Base-by-base conservation (phyloP, 1,140 invertebrate genomes). In the Drosophila simulans region DNA sequence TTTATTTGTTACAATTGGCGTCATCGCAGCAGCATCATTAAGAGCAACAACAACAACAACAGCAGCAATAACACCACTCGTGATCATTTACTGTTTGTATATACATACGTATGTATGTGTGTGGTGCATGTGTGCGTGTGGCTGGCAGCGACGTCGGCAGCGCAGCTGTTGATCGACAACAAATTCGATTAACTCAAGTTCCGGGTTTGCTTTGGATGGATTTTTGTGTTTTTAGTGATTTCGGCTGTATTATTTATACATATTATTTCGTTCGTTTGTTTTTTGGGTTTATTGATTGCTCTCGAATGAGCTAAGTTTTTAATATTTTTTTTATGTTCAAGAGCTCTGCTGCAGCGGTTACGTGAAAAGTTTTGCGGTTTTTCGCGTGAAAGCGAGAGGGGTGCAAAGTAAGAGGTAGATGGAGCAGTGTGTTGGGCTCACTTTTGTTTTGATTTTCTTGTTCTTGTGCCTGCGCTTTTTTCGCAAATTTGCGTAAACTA, bases 121-220 rank as follows among this genome's bases (percentile, higher is more conserved):
- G 37, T 68, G n/a, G 15, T 66, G 27, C 76, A 55, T 64, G 72
- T 74, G 77, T 59, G 77, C 70, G 72, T 72, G 48, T 51, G 34
- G 31, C 57, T 52, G 66, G 45, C 81, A 42, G 72, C 59, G 31
- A 45, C 71, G 64, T 53, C 42, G 51, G 45, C 65, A 63, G 49
- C 34, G 77, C 56, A 77, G 81, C 43, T 77, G 80, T 56, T 85
- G 80, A 84, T 84, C 83, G 79, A 60, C 83, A 86, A 88, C 83
- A 82, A 88, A 88, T 86, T 86, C 83, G 83, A 86, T 86, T 86
- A 86, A 88, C 75, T 88, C 66, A 86, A 52, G 83, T 86, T 86
- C 83, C 83, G 83, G 83, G 83, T 86, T 68, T 45, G 83, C 83
- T 86, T 68, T 37, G 64, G 83, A 79, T 88, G 83, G 80, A 84